These are phyloP conservation scores for Equus quagga DNA, from an alignment of 2,113 vertebrate species.

Conservation along the genomic window DNA sequence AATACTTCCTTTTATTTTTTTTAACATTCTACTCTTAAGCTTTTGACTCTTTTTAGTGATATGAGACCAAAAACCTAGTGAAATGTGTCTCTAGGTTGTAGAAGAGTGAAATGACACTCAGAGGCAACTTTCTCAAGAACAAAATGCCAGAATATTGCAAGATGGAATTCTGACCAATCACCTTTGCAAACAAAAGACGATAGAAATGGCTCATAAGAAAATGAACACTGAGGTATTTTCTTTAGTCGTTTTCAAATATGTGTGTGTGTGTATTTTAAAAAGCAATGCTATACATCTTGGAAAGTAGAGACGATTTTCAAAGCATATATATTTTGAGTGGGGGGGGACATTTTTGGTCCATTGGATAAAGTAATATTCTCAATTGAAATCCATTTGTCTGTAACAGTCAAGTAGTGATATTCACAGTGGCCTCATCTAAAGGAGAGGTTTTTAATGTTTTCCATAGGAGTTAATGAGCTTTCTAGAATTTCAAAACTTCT, in stretches of 20 bases:
- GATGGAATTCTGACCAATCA: slow-evolving; percentile 92
- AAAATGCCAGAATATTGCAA: slow-evolving; percentile 90
- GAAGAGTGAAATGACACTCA: slow-evolving; percentile 91
- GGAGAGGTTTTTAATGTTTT: background rate
- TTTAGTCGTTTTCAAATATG: background rate
- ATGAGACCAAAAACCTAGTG: background rate
- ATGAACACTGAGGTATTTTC: slow-evolving; percentile 87
- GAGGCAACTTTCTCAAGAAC: slow-evolving; percentile 91
- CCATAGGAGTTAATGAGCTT: background rate
- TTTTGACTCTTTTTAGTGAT: too few species aligned
- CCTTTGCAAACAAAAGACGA: slow-evolving; percentile 92
- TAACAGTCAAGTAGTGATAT: background rate
- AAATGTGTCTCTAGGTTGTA: slow-evolving; percentile 87
- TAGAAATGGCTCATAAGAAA: slow-evolving; percentile 88
- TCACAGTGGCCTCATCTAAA: background rate
- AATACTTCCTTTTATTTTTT: background rate
- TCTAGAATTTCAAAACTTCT: background rate
- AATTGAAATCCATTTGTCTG: background rate
- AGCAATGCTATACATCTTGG: background rate
- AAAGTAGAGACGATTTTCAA: background rate
- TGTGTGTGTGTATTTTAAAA: background rate
- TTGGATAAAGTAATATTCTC: background rate
- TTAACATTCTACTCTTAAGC: background rate
- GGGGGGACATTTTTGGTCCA: background rate
- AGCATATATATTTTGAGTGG: background rate